Percentiles rank a stretch among this genome's conserved stretches.
Evolutionary conservation across 1,140 invertebrate species (phyloP).

Genomic region (Bombus sibiricus): DNA sequence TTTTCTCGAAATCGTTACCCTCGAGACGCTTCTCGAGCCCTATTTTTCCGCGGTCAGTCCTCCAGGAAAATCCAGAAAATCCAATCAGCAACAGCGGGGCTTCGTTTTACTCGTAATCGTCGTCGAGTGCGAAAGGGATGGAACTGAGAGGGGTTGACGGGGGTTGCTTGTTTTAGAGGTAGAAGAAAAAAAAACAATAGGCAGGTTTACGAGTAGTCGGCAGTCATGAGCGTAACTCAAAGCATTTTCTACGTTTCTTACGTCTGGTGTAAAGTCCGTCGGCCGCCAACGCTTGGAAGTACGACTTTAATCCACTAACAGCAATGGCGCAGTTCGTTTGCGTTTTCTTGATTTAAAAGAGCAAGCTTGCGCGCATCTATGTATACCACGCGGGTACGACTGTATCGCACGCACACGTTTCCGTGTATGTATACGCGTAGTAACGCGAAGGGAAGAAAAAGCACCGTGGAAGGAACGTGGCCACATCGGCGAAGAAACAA

Average conservation of each 20-base stretch:
- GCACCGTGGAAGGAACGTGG: background rate
- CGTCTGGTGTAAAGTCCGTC: constrained; percentile 57
- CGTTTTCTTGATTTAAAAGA: constrained; percentile 71
- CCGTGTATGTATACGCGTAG: background rate
- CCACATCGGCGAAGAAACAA: background rate
- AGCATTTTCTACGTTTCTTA: constrained; percentile 64
- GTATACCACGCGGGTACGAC: too few relatives aligned
- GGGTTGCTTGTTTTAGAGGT: constrained; percentile 48
- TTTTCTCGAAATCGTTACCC: constrained; percentile 13
- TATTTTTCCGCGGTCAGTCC: constrained; percentile 35
- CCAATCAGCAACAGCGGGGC: constrained; percentile 55
- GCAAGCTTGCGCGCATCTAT: background rate
- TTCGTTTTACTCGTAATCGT: constrained; percentile 50
- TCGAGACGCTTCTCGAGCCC: background rate
- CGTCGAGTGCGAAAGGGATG: background rate
- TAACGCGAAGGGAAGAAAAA: constrained; percentile 18
- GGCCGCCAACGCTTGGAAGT: constrained; percentile 48
- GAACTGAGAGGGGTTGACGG: constrained; percentile 8
- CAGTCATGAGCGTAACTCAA: constrained; percentile 70
- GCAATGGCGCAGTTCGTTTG: constrained; percentile 68
- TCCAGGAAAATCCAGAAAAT: constrained; percentile 66
- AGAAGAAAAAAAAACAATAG: constrained; percentile 56
- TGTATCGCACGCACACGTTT: too few relatives aligned
- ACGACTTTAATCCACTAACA: constrained; percentile 76
- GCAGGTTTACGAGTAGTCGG: constrained; percentile 71